Evolutionary conservation across 2,797 vertebrate species (phyloP), one percentile per base, ranked within the genome.

Genomic region (Huso huso): DNA sequence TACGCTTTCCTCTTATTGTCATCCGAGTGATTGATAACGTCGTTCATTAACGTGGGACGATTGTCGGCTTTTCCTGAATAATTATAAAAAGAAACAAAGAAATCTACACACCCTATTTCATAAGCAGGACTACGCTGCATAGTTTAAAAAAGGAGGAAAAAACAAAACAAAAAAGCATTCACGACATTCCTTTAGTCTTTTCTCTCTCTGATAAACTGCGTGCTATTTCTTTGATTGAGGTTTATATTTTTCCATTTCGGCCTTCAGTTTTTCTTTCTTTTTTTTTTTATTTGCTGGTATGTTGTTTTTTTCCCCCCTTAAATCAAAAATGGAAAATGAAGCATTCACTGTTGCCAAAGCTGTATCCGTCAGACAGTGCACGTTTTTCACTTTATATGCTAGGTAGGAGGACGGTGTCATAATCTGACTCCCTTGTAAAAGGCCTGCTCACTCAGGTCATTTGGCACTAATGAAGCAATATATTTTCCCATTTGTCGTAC

Each of bases 21-120:
- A 93, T 83, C 86, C 64, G 78, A 61, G 84, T 95, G 94, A 94
- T 92, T 89, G 92, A 93, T 94, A 91, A 91, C 89, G 86, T 82
- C 82, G 91, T 93, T 95, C 91, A 92, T 96, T 95, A 93, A 94
- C 92, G 92, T 94, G 90, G 86, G 91, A 90, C 92, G 84, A 98
- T 98, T 97, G 95, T 97, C 92, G 89, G 90, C 83, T 90, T 93
- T 97, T 97, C 95, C 95, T 93, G 95, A 90, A 93, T 90, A 94
- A 95, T 95, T 98, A 97, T 95, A 95, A 94, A 98, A 95, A 93
- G 93, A 93, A 96, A 95, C 92, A 92, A 93, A 94, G 90, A 91
- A 91, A 92, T 92, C 92, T 82, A 69, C 80, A 91, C 90, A 90
- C 93, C 88, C 90, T 91, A 88, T 78, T 83, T 90, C 86, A 88